phyloP scores from a whole-genome alignment of 2,797 vertebrate genomes.

The Mormyrops attenuatus region DNA sequence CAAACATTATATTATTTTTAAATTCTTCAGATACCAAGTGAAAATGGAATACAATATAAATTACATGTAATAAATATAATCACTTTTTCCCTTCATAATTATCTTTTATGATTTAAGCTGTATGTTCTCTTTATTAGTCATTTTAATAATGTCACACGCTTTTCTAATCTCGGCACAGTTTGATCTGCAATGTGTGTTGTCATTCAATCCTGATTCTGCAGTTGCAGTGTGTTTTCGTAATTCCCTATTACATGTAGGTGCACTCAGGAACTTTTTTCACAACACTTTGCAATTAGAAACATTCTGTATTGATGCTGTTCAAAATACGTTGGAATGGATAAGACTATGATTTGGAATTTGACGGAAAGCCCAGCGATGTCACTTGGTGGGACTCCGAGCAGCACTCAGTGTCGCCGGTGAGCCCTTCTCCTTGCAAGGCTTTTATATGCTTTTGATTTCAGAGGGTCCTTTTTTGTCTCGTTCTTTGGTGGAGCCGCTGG shows the following conservation, averaged over 20 bases:
- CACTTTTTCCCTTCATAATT: neutral
- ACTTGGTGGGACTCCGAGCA: constrained; percentile 45
- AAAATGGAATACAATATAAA: constrained; percentile 10
- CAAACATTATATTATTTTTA: constrained; percentile 24
- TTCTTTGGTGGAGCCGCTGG: constrained; percentile 4
- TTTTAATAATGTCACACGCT: neutral
- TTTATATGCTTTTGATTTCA: constrained; percentile 9
- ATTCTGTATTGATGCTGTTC: constrained; percentile 61
- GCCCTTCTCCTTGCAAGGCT: neutral
- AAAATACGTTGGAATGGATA: constrained; percentile 53
- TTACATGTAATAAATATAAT: neutral
- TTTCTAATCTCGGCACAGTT: neutral
- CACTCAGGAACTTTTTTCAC: constrained; percentile 44
- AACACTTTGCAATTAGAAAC: constrained; percentile 57
- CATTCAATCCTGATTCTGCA: constrained; percentile 46
- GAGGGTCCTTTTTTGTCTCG: constrained; percentile 1
- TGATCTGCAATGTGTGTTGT: neutral
- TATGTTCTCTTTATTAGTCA: neutral
- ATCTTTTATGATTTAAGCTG: constrained; percentile 7
- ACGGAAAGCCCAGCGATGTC: constrained; percentile 60
- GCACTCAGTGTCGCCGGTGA: constrained; percentile 50
- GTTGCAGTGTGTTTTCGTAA: constrained; percentile 38
- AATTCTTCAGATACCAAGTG: constrained; percentile 15
- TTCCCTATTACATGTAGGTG: constrained; percentile 38
- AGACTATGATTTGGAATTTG: constrained; percentile 67